Percentiles rank a stretch among this genome's conserved stretches.
These are phyloP conservation scores for Nicator chloris DNA, from an alignment of 2,113 vertebrate species.

Conservation along the genomic window DNA sequence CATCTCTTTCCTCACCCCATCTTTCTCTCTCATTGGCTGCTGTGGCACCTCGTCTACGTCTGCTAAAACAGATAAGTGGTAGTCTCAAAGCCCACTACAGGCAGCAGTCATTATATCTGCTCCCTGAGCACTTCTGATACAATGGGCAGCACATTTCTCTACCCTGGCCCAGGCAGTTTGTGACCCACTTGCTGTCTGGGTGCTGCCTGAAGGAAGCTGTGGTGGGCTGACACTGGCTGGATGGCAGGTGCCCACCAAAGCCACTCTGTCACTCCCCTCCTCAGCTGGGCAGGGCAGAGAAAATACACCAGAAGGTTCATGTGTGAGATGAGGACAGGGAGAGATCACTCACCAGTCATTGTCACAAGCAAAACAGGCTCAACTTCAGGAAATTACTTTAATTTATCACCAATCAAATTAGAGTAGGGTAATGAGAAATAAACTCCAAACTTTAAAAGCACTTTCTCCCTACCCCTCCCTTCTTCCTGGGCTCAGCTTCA, in stretches of 20 bases:
- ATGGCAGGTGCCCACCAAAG: neutral
- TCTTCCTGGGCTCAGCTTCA: neutral
- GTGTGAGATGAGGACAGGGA: neutral
- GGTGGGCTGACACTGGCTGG: neutral
- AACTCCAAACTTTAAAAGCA: neutral
- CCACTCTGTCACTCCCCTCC: neutral
- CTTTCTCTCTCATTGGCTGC: neutral
- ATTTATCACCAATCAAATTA: neutral
- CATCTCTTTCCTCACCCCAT: neutral
- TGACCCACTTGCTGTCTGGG: neutral
- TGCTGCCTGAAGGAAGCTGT: neutral
- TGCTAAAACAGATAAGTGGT: neutral
- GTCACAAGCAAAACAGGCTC: neutral
- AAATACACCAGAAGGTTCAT: neutral
- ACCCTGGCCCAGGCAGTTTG: neutral
- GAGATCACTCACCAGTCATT: neutral
- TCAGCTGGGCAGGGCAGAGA: neutral
- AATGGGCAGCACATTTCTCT: neutral
- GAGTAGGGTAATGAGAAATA: neutral
- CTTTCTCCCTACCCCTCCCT: accelerated
- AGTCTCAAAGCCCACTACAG: neutral
- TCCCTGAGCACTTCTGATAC: neutral
- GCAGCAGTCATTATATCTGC: neutral
- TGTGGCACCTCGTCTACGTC: neutral
- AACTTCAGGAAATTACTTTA: neutral